Evolutionary conservation across 1,140 invertebrate species (phyloP).

Genomic region (Brachionus rubens): DNA sequence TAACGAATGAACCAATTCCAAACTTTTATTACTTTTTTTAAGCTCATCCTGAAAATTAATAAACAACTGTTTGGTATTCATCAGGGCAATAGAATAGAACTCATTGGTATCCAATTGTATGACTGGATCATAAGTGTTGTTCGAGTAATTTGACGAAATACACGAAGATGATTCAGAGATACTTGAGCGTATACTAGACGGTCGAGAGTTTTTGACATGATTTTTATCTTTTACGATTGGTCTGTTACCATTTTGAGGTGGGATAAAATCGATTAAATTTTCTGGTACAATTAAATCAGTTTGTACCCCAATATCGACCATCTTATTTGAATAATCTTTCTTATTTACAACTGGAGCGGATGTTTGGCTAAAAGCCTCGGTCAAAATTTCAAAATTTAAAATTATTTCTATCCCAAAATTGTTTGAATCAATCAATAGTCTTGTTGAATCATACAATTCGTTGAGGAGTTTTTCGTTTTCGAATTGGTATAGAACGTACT

Average conservation of each 20-base stretch:
- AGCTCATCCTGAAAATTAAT: background rate
- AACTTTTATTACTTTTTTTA: background rate
- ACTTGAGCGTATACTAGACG: background rate
- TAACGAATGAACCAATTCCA: background rate
- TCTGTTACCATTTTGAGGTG: background rate
- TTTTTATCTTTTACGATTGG: background rate
- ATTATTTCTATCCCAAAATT: background rate
- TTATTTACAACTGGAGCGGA: too few relatives aligned
- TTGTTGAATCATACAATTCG: background rate
- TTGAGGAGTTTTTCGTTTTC: background rate
- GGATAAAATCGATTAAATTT: background rate
- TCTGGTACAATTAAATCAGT: background rate
- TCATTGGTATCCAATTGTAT: background rate
- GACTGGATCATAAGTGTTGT: background rate
- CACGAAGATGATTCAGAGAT: background rate
- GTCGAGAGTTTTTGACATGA: background rate
- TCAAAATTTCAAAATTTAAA: background rate
- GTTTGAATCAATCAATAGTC: background rate
- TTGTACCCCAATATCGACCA: background rate
- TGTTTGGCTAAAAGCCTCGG: background rate
- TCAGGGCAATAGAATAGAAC: background rate
- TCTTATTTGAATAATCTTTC: background rate
- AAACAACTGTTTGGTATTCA: conserved; percentile 6
- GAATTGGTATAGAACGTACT: background rate
- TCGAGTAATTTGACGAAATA: background rate